Evolutionary conservation across 2,797 vertebrate species (phyloP).

Genomic region (Channallabes apus): DNA sequence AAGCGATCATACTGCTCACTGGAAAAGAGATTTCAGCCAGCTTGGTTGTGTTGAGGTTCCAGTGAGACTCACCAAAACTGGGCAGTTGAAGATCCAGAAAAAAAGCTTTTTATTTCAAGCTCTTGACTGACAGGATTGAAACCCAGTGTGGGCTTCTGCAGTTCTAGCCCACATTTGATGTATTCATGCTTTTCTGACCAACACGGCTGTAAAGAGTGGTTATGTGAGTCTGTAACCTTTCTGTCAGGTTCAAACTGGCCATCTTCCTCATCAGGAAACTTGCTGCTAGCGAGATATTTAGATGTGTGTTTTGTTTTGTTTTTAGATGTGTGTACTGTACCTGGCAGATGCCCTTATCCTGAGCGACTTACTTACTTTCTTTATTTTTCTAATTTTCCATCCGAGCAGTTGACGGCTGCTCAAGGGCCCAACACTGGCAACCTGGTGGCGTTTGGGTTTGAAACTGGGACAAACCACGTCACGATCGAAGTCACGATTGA

Average conservation of each 20-base stretch:
- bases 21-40: slow-evolving; percentile 1
- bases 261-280: too few species aligned
- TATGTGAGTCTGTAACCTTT: not conserved
- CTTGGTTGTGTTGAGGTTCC: not conserved
- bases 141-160: not conserved
- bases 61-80: not conserved
- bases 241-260: not conserved
- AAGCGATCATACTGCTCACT: not conserved
- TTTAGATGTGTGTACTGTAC: too few species aligned
- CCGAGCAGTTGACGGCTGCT: too few species aligned
- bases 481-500: not conserved
- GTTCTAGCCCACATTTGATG: not conserved
- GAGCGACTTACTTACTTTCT: too few species aligned
- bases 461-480: not conserved
- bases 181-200: not conserved
- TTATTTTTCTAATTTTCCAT: too few species aligned
- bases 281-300: not conserved
- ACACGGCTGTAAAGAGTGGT: not conserved
- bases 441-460: too few species aligned
- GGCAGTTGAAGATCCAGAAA: not conserved
- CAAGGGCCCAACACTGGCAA: too few species aligned
- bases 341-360: too few species aligned
- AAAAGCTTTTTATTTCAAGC: not conserved
- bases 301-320: too few species aligned
- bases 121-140: not conserved